Evolutionary conservation across 2,113 vertebrate genomes (phyloP).

Genomic region (Columbina picui): DNA sequence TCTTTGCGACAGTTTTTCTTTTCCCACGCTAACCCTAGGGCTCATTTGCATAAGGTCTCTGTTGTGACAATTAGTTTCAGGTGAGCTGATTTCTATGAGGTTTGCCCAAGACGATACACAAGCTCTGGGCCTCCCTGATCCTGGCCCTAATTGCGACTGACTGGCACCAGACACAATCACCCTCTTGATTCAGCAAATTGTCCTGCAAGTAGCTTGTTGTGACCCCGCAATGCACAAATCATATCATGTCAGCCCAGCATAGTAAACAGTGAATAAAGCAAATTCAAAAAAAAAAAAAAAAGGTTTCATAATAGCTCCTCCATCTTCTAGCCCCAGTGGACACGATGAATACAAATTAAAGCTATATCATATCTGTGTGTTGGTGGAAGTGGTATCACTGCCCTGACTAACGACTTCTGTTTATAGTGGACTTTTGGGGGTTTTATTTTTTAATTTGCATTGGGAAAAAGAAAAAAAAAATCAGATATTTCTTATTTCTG

Average conservation of each 20-base stretch:
- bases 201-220: slow-evolving; percentile 86
- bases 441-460: neutral
- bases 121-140: slow-evolving; percentile 88
- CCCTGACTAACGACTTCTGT: neutral
- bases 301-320: slow-evolving; percentile 56
- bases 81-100: slow-evolving; percentile 97
- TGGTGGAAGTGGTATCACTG: neutral
- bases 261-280: slow-evolving; percentile 81
- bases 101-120: slow-evolving; percentile 85
- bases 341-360: slow-evolving; percentile 55
- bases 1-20: slow-evolving; percentile 91
- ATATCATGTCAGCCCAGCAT: slow-evolving; percentile 87
- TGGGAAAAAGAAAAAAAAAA: neutral
- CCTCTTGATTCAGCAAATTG: slow-evolving; percentile 94
- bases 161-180: slow-evolving; percentile 98
- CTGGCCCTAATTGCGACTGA: slow-evolving; percentile 97
- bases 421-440: neutral
- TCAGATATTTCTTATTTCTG: neutral
- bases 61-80: slow-evolving; percentile 98
- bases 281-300: slow-evolving; percentile 3
- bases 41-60: slow-evolving; percentile 96
- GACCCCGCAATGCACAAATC: slow-evolving; percentile 88
- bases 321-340: slow-evolving; percentile 55
- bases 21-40: slow-evolving; percentile 98
- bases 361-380: slow-evolving; percentile 2